Percentiles rank a stretch among this genome's conserved stretches.
phyloP scores from a whole-genome alignment of 2,113 vertebrate genomes.

The Thalassarche chlororhynchos region DNA sequence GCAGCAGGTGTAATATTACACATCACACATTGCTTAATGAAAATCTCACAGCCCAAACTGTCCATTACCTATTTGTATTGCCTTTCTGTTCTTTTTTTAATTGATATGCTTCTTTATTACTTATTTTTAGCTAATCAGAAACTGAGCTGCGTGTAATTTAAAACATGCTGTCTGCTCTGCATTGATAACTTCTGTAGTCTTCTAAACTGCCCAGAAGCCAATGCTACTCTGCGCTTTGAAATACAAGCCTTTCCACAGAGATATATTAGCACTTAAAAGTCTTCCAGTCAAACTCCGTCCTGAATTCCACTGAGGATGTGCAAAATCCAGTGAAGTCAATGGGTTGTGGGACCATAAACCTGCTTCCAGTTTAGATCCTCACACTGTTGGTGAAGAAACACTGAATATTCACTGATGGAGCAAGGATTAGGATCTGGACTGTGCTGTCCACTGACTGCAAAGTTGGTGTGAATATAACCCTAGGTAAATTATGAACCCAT shows the following conservation, averaged over 20 bases:
- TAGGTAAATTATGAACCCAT: neutral
- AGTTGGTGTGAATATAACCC: neutral
- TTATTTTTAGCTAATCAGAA: slow-evolving; percentile 56
- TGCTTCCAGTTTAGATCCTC: neutral
- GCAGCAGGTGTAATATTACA: neutral
- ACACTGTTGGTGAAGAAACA: neutral
- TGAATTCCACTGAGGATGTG: neutral
- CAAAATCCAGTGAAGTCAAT: neutral
- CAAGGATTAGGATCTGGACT: neutral
- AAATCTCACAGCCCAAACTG: slow-evolving; percentile 29
- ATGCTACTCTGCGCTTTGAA: slow-evolving; percentile 30
- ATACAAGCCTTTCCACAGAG: slow-evolving; percentile 2
- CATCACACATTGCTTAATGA: neutral
- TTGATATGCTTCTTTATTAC: slow-evolving; percentile 12
- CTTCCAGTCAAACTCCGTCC: neutral
- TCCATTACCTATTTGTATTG: slow-evolving; percentile 31
- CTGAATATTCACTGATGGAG: neutral
- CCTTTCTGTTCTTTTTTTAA: neutral
- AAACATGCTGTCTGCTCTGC: slow-evolving; percentile 32
- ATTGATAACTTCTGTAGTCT: slow-evolving; percentile 39
- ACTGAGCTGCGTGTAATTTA: slow-evolving; percentile 3
- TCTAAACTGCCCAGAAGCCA: slow-evolving; percentile 26
- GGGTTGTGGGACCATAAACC: neutral
- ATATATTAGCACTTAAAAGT: slow-evolving; percentile 34
- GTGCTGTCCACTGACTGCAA: neutral